A percentile compares a stretch with the other conserved stretches of the same genome.
These are phyloP conservation scores for Merops nubicus DNA, from an alignment of 2,113 vertebrate genomes.

Conservation along the genomic window DNA sequence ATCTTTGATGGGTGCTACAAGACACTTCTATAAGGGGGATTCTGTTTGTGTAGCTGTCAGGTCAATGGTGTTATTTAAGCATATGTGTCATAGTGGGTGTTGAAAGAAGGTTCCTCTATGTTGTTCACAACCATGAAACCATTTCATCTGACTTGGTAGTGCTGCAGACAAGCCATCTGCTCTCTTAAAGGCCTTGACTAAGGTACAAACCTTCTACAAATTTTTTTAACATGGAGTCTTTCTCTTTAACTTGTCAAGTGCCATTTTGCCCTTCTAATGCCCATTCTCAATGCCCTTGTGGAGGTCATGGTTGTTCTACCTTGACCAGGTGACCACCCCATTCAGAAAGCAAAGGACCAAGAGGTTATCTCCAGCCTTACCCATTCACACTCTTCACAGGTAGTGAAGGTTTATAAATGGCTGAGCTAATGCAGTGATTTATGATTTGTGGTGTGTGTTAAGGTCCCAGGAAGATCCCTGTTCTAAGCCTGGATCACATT, in stretches of 20 bases:
- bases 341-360: not conserved
- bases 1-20: slow-evolving; percentile 50
- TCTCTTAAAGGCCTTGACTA: not conserved
- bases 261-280: not conserved
- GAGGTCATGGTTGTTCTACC: not conserved
- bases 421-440: not conserved
- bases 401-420: not conserved
- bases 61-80: slow-evolving; percentile 49
- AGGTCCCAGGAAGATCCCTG: not conserved
- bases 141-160: not conserved
- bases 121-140: slow-evolving; percentile 25
- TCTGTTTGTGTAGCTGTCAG: slow-evolving; percentile 54
- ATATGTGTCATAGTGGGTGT: slow-evolving; percentile 54
- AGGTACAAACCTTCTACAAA: not conserved
- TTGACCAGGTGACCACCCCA: not conserved
- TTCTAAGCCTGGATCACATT: not conserved
- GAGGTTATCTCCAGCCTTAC: not conserved
- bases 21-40: slow-evolving; percentile 22
- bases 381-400: not conserved
- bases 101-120: slow-evolving; percentile 26
- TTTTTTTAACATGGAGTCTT: not conserved
- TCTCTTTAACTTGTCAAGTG: not conserved
- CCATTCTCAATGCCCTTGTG: not conserved
- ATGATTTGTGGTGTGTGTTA: not conserved
- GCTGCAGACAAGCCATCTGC: slow-evolving; percentile 32